A percentile compares a stretch with the other conserved stretches of the same genome.
Conservation (phyloP, 2,797 vertebrate genomes). For the Triplophysa yarkandensis region DNA sequence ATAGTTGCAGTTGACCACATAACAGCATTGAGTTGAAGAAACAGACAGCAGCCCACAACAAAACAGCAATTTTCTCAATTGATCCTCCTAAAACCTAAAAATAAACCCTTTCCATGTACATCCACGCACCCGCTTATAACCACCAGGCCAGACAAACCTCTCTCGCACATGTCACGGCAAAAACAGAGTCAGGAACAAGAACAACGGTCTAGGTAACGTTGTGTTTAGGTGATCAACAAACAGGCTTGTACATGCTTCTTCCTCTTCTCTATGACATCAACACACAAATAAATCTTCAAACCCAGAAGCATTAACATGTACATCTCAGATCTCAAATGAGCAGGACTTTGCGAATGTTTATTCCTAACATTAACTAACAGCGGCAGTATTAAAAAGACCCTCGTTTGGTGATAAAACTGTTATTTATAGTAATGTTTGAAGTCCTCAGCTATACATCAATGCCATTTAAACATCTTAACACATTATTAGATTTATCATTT, state of each 20-base stretch:
- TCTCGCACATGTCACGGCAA: neutral
- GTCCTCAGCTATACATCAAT: too few species aligned
- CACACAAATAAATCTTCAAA: neutral
- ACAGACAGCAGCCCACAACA: constrained; percentile 53
- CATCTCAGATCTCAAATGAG: constrained; percentile 13
- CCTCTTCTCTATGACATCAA: neutral
- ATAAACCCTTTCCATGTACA: constrained; percentile 22
- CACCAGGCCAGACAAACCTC: neutral
- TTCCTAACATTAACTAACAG: too few species aligned
- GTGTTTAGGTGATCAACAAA: neutral
- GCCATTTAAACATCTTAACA: too few species aligned
- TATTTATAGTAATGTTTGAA: too few species aligned
- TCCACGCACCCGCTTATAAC: neutral
- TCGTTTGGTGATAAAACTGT: too few species aligned
- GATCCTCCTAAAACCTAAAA: neutral
- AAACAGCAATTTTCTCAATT: constrained; percentile 26
- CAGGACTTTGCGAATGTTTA: neutral
- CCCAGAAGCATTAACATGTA: constrained; percentile 10
- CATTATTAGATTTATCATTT: too few species aligned
- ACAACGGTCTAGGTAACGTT: neutral
- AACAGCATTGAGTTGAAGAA: constrained; percentile 39
- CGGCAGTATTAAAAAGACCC: too few species aligned
- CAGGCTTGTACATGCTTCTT: neutral
- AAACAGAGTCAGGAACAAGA: neutral
- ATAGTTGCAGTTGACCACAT: constrained; percentile 49